These are phyloP conservation scores for Colletes gigas DNA, from an alignment of 1,140 invertebrate species.

Conservation along the genomic window DNA sequence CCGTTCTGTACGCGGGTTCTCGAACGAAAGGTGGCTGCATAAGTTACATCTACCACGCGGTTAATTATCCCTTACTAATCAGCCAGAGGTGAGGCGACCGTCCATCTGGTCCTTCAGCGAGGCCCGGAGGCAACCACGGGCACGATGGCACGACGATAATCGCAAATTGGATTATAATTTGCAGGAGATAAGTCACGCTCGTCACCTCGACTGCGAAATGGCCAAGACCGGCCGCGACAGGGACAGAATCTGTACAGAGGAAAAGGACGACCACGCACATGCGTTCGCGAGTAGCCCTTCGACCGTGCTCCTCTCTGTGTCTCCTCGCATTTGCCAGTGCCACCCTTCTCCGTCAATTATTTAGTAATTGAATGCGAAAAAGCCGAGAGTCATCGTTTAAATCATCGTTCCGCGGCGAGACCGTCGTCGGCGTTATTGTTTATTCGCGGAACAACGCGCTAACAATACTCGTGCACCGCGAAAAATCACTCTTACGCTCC, in stretches of 20 bases:
- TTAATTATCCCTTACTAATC: slow-evolving; percentile 66
- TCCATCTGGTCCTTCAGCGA: slow-evolving; percentile 54
- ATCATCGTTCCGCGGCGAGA: slow-evolving; percentile 74
- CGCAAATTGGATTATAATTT: slow-evolving; percentile 81
- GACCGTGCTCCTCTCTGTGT: slow-evolving; percentile 13
- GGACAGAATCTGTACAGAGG: slow-evolving; percentile 26
- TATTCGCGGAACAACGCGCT: slow-evolving; percentile 56
- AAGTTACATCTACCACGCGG: slow-evolving; percentile 40
- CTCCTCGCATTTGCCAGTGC: slow-evolving; percentile 5
- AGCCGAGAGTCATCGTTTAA: slow-evolving; percentile 79
- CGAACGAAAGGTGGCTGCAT: slow-evolving; percentile 40
- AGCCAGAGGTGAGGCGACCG: slow-evolving; percentile 50
- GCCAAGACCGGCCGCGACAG: slow-evolving; percentile 53
- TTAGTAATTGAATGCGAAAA: slow-evolving; percentile 80
- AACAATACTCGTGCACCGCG: slow-evolving; percentile 28
- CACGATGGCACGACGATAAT: slow-evolving; percentile 74
- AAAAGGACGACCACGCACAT: slow-evolving; percentile 25
- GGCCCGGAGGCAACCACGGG: slow-evolving; percentile 54
- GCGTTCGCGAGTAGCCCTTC: slow-evolving; percentile 37
- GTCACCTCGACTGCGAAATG: slow-evolving; percentile 76
- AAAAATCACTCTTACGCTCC: slow-evolving; percentile 15
- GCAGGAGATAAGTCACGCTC: slow-evolving; percentile 78
- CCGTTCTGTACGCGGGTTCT: not conserved
- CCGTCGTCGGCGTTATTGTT: slow-evolving; percentile 70
- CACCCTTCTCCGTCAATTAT: slow-evolving; percentile 75